phyloP scores from a whole-genome alignment of 2,113 vertebrate genomes.

The Tachuris rubrigastra region DNA sequence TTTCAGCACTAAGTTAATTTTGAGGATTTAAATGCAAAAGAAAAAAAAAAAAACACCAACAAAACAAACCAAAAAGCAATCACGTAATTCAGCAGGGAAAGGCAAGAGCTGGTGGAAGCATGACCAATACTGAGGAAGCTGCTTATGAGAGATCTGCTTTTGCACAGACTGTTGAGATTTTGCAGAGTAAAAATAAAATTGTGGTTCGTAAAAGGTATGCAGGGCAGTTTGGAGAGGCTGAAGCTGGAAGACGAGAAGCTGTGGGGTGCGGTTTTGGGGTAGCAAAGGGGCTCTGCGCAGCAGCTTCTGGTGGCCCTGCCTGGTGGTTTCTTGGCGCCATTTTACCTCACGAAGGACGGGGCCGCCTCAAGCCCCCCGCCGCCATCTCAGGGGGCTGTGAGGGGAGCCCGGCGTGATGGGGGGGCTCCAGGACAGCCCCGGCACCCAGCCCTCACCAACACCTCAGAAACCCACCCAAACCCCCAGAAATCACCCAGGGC shows the following conservation, averaged over 20 bases:
- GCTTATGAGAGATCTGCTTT: not conserved
- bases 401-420: accelerated
- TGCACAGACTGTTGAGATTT: not conserved
- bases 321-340: accelerated
- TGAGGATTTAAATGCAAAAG: not conserved
- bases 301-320: accelerated
- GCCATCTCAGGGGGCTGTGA: not conserved
- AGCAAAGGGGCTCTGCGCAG: accelerated
- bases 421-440: accelerated
- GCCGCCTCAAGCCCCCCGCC: accelerated
- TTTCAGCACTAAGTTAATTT: not conserved
- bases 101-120: not conserved
- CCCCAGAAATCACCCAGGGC: accelerated
- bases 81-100: not conserved
- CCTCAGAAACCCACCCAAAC: not conserved
- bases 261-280: accelerated
- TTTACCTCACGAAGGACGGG: not conserved
- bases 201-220: not conserved
- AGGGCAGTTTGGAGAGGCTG: not conserved
- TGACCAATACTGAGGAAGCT: accelerated
- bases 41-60: not conserved
- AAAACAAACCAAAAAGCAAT: not conserved
- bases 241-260: accelerated
- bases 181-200: not conserved
- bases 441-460: not conserved